Evolutionary conservation across 2,113 vertebrate species (phyloP), one percentile per base, ranked within the genome.

Genomic region (Raja brachyura): DNA sequence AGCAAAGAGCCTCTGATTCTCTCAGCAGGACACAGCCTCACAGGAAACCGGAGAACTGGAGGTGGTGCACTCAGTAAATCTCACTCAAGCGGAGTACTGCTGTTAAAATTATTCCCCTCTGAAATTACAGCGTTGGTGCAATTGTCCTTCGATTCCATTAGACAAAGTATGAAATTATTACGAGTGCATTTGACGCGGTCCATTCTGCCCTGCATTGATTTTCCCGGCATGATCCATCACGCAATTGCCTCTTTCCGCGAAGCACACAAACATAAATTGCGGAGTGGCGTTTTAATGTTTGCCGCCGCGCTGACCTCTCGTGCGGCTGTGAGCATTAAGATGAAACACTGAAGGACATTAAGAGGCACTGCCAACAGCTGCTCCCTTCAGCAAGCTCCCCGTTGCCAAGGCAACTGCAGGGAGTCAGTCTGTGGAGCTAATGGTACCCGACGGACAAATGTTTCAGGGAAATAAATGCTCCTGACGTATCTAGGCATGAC

Each of bases 371-470:
- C 68, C 93, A 93, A 0, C 90, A 93, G 73, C 10, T 54, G 93
- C 74, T 94, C 94, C 93, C 75, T 39, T 94, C 78, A 4, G 93
- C 93, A 18, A 1, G 8, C 79, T 68, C 78, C 0, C 93, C 8
- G 77, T 93, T 94, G 94, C 94, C 39, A 93, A 75, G 81, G 95
- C 94, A 94, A 94, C 94, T 68, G 79, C 10, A 94, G 94, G 94
- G 88, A 95, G 93, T 39, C 68, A 63, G 70, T 18, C 70, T 33
- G 16, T 66, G 5, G 93, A 77, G 93, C 93, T 88, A n/a, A 93
- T 93, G 61, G 0, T 14, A 39, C 93, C 0, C 63, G 83, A 63
- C 83, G 18, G 81, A 28, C 61, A 28, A 88, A 14, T 88, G 83
- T 61, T 63, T 63, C n/a, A 63, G 83, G 31, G 59, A 6, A 88